Conservation (phyloP, 2,797 vertebrate genomes). For the Hyperoplus immaculatus region DNA sequence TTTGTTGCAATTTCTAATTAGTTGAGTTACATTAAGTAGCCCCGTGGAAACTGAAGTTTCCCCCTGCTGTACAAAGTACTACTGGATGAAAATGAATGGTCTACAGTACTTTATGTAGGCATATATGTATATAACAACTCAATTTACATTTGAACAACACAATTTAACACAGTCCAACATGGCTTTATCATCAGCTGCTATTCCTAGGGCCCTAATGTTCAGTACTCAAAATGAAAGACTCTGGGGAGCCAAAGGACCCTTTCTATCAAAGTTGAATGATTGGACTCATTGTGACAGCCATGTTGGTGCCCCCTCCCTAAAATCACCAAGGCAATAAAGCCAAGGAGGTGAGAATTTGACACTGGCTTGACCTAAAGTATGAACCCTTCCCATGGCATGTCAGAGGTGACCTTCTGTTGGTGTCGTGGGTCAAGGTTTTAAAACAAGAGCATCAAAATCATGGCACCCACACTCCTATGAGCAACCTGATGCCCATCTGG, state of each 20-base stretch:
- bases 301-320: constrained; percentile 45
- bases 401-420: constrained; percentile 78
- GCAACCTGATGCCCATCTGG: constrained; percentile 76
- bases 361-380: constrained; percentile 62
- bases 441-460: constrained; percentile 70
- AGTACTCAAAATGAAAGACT: constrained; percentile 52
- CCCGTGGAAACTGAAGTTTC: not conserved
- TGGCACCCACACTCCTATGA: constrained; percentile 33
- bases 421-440: constrained; percentile 79
- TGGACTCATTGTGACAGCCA: constrained; percentile 71
- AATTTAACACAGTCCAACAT: constrained; percentile 7
- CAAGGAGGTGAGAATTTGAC: constrained; percentile 73
- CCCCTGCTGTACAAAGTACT: not conserved
- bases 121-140: constrained; percentile 8
- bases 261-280: constrained; percentile 70
- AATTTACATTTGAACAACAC: constrained; percentile 35
- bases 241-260: constrained; percentile 44
- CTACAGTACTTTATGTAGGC: not conserved
- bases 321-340: constrained; percentile 64
- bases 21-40: too few species aligned
- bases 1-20: not conserved
- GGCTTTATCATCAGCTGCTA: constrained; percentile 59
- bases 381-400: constrained; percentile 63
- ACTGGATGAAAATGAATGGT: not conserved
- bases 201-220: constrained; percentile 33